A percentile compares a stretch with the other conserved stretches of the same genome.
phyloP scores from a whole-genome alignment of 2,888 invertebrate species.

The Leucophenga montana region DNA sequence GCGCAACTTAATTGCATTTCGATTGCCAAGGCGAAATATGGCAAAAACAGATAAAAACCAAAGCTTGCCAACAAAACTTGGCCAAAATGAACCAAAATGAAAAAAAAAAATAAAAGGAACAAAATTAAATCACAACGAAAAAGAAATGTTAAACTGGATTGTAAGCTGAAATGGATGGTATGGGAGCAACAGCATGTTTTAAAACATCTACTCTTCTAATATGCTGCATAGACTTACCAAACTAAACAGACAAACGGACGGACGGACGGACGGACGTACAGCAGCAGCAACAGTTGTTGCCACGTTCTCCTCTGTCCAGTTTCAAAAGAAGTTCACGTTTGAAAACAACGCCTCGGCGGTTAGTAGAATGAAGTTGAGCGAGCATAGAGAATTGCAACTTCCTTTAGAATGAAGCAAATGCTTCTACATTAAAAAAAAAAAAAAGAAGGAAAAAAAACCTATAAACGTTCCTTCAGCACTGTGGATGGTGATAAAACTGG shows the following conservation, averaged over 20 bases:
- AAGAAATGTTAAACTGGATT: conserved; percentile 12
- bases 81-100: not conserved
- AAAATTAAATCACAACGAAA: not conserved
- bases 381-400: too few species aligned
- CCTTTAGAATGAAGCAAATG: conserved; percentile 1
- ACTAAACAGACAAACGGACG: not conserved
- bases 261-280: not conserved
- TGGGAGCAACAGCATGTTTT: not conserved
- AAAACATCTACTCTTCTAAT: not conserved
- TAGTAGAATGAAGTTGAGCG: too few species aligned
- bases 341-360: conserved; percentile 1
- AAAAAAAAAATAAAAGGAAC: not conserved
- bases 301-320: not conserved
- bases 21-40: conserved; percentile 48
- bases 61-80: conserved; percentile 39
- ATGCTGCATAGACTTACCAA: not conserved
- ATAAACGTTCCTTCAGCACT: not conserved
- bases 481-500: conserved; percentile 9
- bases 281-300: not conserved
- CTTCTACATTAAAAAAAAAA: not conserved
- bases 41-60: conserved; percentile 45
- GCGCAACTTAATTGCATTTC: conserved; percentile 62
- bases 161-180: too few species aligned
- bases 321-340: conserved; percentile 6
- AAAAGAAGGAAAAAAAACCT: too few species aligned